Conservation (phyloP, 2,888 invertebrate species). For the Eupithecia pulchellata region DNA sequence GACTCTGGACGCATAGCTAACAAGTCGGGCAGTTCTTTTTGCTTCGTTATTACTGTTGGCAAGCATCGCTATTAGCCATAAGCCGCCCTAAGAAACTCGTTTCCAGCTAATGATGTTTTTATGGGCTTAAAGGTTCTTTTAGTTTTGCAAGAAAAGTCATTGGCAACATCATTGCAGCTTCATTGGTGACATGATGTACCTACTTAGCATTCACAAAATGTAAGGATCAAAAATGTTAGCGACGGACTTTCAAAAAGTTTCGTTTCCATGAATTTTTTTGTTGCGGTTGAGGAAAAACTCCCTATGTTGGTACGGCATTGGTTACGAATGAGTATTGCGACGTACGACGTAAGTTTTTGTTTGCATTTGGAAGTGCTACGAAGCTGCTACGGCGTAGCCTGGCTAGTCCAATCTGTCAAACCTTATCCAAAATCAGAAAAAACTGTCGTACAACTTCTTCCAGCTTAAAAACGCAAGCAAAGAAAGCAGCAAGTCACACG, state of each 20-base stretch:
- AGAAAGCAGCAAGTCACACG: constrained; percentile 32
- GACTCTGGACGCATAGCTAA: constrained; percentile 12
- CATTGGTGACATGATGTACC: no score
- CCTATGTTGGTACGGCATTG: no score
- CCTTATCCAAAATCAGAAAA: neutral
- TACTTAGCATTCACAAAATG: no score
- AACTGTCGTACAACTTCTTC: neutral
- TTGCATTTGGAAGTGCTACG: neutral
- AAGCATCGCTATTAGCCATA: constrained; percentile 1
- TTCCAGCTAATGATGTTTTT: neutral
- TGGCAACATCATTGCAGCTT: neutral
- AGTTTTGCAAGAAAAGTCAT: neutral
- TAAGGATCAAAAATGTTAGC: no score
- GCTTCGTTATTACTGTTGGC: constrained; percentile 5
- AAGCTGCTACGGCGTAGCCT: neutral
- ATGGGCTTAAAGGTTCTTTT: neutral
- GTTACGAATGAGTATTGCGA: no score
- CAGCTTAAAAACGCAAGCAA: constrained; percentile 12
- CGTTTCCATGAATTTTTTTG: neutral
- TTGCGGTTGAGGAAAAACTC: neutral
- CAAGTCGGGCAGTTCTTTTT: constrained; percentile 5
- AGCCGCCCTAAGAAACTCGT: neutral
- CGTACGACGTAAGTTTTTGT: neutral
- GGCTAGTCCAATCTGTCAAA: neutral
- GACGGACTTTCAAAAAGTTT: neutral